These are phyloP conservation scores for Athene noctua DNA, from an alignment of 2,113 vertebrate species.

Conservation along the genomic window DNA sequence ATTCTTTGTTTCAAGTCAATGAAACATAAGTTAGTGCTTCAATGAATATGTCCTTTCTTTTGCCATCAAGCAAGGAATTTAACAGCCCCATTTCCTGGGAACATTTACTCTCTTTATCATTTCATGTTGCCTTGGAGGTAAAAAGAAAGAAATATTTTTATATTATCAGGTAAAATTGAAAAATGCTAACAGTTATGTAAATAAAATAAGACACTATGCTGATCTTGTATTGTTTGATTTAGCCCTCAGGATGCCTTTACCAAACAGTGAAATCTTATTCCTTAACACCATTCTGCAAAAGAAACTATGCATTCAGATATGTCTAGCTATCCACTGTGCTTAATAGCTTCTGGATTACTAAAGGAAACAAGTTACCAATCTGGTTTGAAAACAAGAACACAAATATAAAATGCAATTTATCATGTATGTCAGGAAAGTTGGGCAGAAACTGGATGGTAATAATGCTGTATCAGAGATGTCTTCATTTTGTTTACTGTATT, in stretches of 20 bases:
- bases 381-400: neutral
- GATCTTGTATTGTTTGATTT: neutral
- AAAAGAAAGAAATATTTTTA: neutral
- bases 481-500: neutral
- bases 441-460: neutral
- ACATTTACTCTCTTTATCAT: neutral
- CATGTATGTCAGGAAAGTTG: neutral
- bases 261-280: neutral
- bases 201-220: neutral
- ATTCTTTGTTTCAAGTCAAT: neutral
- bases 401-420: neutral
- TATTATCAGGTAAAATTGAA: constrained; percentile 24
- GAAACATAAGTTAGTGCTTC: neutral
- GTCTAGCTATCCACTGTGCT: neutral
- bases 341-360: neutral
- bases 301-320: neutral
- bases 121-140: neutral
- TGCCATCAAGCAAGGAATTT: neutral
- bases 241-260: neutral
- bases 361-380: neutral
- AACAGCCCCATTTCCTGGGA: neutral
- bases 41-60: neutral
- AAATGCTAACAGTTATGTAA: constrained; percentile 29
- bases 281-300: neutral
- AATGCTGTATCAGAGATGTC: neutral